Conservation (phyloP, 2,888 invertebrate species). For the Druceiella hillmani region DNA sequence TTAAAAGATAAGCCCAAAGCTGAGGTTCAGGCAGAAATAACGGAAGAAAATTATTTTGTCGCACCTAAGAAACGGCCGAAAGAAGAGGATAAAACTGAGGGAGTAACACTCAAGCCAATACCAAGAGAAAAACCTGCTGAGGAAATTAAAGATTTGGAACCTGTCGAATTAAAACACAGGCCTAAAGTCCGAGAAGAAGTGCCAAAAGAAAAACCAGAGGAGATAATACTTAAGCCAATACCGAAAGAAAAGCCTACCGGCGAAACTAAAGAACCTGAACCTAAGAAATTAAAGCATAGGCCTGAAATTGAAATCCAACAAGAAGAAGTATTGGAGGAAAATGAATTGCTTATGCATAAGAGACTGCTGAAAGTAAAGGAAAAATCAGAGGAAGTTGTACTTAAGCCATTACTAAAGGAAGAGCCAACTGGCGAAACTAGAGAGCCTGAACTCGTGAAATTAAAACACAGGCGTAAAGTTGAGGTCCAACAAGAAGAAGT, state of each 20-base stretch:
- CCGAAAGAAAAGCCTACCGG: constrained; percentile 26
- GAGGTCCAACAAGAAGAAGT: constrained; percentile 31
- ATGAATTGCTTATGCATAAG: constrained; percentile 28
- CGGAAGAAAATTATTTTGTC: constrained; percentile 10
- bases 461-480: constrained; percentile 10
- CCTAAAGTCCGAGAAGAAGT: constrained; percentile 24
- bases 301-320: constrained; percentile 28
- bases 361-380: constrained; percentile 27
- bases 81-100: too few species aligned
- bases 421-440: constrained; percentile 28
- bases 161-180: constrained; percentile 21
- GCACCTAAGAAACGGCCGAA: constrained; percentile 17
- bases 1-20: constrained; percentile 11
- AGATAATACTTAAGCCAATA: constrained; percentile 27
- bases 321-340: constrained; percentile 31
- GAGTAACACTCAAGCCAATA: too few species aligned
- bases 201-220: constrained; percentile 36
- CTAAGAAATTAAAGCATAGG: constrained; percentile 9
- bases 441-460: constrained; percentile 14
- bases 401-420: constrained; percentile 34
- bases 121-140: too few species aligned
- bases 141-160: constrained; percentile 20
- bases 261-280: constrained; percentile 26
- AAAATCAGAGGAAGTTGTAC: constrained; percentile 29
- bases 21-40: constrained; percentile 5